These are phyloP conservation scores for Anastrepha ludens DNA, from an alignment of 1,140 invertebrate genomes.

Conservation along the genomic window DNA sequence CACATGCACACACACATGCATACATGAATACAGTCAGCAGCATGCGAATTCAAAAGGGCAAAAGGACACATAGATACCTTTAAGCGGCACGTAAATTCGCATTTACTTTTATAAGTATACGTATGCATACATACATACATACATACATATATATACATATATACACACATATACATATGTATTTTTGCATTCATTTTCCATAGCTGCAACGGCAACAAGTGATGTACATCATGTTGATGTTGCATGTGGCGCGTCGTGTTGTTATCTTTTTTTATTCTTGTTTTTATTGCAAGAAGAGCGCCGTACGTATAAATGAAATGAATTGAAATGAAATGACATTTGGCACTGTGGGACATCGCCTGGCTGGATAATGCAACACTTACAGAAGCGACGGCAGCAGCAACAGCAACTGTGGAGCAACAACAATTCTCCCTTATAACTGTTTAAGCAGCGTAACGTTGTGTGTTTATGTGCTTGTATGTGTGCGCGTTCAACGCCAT, in stretches of 20 bases:
- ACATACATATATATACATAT: neutral
- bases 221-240: neutral
- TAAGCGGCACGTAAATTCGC: neutral
- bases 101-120: neutral
- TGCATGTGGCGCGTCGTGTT: too few species aligned
- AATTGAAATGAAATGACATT: constrained; percentile 45
- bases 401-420: neutral
- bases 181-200: neutral
- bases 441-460: neutral
- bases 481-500: too few species aligned
- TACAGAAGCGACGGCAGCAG: neutral
- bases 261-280: too few species aligned
- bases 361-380: constrained; percentile 1
- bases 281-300: neutral
- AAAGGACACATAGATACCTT: constrained; percentile 21
- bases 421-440: neutral
- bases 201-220: neutral
- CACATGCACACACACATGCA: neutral
- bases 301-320: constrained; percentile 9
- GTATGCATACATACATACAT: neutral
- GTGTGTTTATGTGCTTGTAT: too few species aligned
- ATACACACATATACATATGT: neutral
- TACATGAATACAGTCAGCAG: neutral
- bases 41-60: constrained; percentile 6
- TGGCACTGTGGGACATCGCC: constrained; percentile 30